Evolutionary conservation across 1,140 invertebrate species (phyloP).

Genomic region (Rhagoletis pomonella): DNA sequence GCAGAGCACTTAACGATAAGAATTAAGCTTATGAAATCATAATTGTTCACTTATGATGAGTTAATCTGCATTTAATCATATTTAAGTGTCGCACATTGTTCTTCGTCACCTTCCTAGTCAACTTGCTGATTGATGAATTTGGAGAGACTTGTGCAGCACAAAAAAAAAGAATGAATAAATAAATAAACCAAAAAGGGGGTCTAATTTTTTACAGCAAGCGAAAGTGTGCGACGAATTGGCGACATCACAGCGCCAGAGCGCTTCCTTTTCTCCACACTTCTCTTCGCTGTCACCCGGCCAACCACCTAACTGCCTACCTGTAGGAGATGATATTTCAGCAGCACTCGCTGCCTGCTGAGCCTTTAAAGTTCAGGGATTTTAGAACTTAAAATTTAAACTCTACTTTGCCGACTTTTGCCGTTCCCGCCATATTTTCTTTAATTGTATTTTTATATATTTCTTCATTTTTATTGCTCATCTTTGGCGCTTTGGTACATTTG

Average conservation of each 20-base stretch:
- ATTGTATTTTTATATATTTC: background rate
- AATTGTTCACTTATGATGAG: constrained; percentile 22
- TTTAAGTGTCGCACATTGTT: constrained; percentile 12
- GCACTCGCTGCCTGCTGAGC: too few species aligned
- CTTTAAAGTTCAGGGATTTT: background rate
- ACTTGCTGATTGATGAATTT: background rate
- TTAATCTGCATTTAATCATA: constrained; percentile 39
- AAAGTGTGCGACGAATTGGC: too few species aligned
- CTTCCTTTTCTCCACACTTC: background rate
- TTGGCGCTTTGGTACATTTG: constrained; percentile 2
- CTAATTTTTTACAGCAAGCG: too few species aligned
- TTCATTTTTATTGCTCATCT: constrained; percentile 24
- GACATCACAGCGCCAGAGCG: background rate
- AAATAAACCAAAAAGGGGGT: too few species aligned
- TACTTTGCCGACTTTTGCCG: background rate
- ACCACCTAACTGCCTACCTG: background rate
- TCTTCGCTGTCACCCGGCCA: background rate
- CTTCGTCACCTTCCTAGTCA: background rate
- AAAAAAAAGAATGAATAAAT: background rate
- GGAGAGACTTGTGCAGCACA: background rate
- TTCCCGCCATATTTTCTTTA: background rate
- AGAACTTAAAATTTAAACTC: background rate
- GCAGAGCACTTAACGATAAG: constrained; percentile 27
- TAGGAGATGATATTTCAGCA: background rate
- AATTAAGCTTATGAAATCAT: constrained; percentile 23